Evolutionary conservation across 2,797 vertebrate species (phyloP), one percentile per base, ranked within the genome.

Genomic region (Falco novaeseelandiae): DNA sequence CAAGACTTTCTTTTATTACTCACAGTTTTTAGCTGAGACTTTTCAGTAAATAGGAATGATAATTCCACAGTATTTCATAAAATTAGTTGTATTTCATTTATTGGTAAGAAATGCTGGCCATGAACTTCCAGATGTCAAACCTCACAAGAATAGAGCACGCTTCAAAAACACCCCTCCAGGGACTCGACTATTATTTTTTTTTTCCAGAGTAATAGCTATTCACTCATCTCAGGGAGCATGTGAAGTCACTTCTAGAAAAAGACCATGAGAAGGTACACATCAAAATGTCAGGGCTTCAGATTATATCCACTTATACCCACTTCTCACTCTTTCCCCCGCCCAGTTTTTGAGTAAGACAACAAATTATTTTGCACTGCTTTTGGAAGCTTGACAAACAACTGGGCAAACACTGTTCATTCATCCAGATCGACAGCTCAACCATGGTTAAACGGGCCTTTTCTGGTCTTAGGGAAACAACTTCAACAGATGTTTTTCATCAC

Each of bases 401-500:
- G 87, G 67, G 71, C 22, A 84, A 92, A 82, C 30, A 14, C 18
- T 58, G 49, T 90, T 95, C 87, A 26, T 82, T 80, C 67, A 46
- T 80, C 71, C 65, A 69, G 62, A 89, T 59, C 71, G 16, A 29
- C 62, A 79, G 65, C 57, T 79, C 65, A 72, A 2, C 38, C 76
- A 62, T 65, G 48, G 79, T 72, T 93, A 88, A 89, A 51, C 36
- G 67, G 20, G 23, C 52, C 63, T 78, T 58, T 81, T 89, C 82
- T 96, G 38, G 52, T 87, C 71, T 57, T 63, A 13, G 65, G 65
- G 54, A 94, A 94, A 80, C 51, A 90, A 54, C 20, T 8, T 49
- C n/a, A 61, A 20, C 95, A 97, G 86, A 83, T 95, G 87, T 44
- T 93, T 94, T 83, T 48, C 57, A 92, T 97, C 84, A 87, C 59